A percentile compares a stretch with the other conserved stretches of the same genome.
Evolutionary conservation across 2,888 invertebrate genomes (phyloP).

Genomic region (Agonopterix subpropinquella): DNA sequence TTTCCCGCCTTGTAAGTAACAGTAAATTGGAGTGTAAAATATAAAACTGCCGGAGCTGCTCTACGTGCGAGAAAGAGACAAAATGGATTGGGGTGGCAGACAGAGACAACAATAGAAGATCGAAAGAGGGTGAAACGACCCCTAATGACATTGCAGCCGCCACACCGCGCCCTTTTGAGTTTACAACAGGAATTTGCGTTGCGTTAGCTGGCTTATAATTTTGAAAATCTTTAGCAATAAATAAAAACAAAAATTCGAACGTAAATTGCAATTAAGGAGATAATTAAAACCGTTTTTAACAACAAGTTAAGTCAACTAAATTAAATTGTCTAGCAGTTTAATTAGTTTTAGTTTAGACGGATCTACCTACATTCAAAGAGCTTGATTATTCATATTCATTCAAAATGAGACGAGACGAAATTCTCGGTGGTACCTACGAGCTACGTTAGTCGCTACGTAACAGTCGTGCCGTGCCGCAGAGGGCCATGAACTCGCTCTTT

Average conservation of each 20-base stretch:
- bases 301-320: too few relatives aligned
- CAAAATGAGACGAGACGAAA: too few relatives aligned
- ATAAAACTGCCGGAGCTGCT: background rate
- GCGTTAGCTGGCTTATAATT: constrained; percentile 2
- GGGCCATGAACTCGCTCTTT: constrained; percentile 64
- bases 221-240: background rate
- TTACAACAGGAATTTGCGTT: constrained; percentile 11
- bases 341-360: too few relatives aligned
- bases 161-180: constrained; percentile 29
- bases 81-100: constrained; percentile 49
- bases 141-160: constrained; percentile 53
- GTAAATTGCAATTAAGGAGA: too few relatives aligned
- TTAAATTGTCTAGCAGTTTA: too few relatives aligned
- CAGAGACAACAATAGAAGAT: constrained; percentile 45
- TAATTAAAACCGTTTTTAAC: too few relatives aligned
- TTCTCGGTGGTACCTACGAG: background rate
- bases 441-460: constrained; percentile 2
- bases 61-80: constrained; percentile 40
- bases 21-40: background rate
- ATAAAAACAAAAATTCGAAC: background rate
- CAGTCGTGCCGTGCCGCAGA: constrained; percentile 34
- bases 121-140: constrained; percentile 67
- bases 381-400: too few relatives aligned
- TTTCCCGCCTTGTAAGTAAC: constrained; percentile 24
- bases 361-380: too few relatives aligned